Conservation (phyloP, 2,888 invertebrate species). For the Cyrtodaria siliqua region DNA sequence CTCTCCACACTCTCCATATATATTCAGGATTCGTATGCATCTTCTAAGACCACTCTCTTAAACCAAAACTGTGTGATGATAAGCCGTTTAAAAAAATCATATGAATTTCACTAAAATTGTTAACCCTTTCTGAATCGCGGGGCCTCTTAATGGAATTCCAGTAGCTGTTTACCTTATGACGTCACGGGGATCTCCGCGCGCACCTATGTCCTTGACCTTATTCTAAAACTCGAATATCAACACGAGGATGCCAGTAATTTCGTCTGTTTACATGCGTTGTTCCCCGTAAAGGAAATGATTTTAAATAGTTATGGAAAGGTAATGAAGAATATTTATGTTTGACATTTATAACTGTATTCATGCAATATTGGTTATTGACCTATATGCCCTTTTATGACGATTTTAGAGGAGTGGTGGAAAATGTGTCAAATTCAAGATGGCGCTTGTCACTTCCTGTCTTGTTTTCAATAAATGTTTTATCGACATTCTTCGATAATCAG, state of each 20-base stretch:
- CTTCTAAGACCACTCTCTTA: too few species aligned
- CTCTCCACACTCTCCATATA: too few species aligned
- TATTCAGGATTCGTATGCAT: too few species aligned
- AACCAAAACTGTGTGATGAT: too few species aligned
- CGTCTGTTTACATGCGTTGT: constrained; percentile 49
- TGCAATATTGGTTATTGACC: neutral
- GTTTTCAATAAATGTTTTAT: constrained; percentile 1
- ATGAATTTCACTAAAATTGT: too few species aligned
- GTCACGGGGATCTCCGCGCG: constrained; percentile 53
- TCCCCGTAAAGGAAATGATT: constrained; percentile 29
- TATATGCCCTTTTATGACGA: neutral
- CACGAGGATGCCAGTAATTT: constrained; percentile 52
- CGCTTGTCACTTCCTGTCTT: constrained; percentile 74
- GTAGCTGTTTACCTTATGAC: neutral
- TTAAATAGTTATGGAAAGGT: constrained; percentile 20
- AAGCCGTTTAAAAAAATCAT: too few species aligned
- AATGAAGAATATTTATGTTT: neutral
- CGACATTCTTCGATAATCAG: too few species aligned
- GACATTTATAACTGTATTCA: neutral
- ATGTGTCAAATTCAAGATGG: constrained; percentile 76
- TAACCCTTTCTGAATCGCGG: too few species aligned
- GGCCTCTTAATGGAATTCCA: neutral
- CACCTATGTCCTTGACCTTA: constrained; percentile 59
- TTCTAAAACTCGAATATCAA: constrained; percentile 43
- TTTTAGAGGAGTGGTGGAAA: constrained; percentile 46